Evolutionary conservation across 2,113 vertebrate genomes (phyloP).

Genomic region (Catharus minimus): DNA sequence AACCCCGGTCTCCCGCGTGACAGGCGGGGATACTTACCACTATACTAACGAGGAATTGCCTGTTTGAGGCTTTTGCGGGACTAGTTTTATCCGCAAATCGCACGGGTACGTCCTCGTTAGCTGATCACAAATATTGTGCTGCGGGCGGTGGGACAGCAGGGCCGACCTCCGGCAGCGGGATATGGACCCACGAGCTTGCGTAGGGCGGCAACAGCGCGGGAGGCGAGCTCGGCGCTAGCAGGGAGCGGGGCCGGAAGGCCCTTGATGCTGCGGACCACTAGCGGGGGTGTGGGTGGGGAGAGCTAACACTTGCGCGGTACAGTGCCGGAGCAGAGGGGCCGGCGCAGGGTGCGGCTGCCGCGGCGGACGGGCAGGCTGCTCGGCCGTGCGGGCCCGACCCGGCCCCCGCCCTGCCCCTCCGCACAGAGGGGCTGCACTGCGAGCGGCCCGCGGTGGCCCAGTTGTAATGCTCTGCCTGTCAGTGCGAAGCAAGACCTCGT

Average conservation of each 20-base stretch:
- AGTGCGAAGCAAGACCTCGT: slow-evolving; percentile 53
- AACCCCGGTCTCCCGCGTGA: slow-evolving; percentile 68
- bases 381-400: fast-evolving
- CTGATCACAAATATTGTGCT: fast-evolving
- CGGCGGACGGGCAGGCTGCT: fast-evolving
- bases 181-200: fast-evolving
- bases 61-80: fast-evolving
- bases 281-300: neutral
- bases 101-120: fast-evolving
- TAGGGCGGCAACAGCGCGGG: fast-evolving
- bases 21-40: slow-evolving; percentile 66
- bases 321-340: neutral
- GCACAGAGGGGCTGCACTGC: fast-evolving
- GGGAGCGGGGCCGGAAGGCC: neutral
- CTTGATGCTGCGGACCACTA: too few relatives aligned
- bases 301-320: neutral
- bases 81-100: fast-evolving
- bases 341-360: neutral
- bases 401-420: fast-evolving
- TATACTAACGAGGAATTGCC: slow-evolving; percentile 14
- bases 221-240: neutral
- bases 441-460: fast-evolving
- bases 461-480: fast-evolving
- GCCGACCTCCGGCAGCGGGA: fast-evolving
- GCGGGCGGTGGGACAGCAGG: fast-evolving